Percentiles rank a stretch among this genome's conserved stretches.
These are phyloP conservation scores for Chloebia gouldiae DNA, from an alignment of 2,113 vertebrate genomes.

Conservation along the genomic window DNA sequence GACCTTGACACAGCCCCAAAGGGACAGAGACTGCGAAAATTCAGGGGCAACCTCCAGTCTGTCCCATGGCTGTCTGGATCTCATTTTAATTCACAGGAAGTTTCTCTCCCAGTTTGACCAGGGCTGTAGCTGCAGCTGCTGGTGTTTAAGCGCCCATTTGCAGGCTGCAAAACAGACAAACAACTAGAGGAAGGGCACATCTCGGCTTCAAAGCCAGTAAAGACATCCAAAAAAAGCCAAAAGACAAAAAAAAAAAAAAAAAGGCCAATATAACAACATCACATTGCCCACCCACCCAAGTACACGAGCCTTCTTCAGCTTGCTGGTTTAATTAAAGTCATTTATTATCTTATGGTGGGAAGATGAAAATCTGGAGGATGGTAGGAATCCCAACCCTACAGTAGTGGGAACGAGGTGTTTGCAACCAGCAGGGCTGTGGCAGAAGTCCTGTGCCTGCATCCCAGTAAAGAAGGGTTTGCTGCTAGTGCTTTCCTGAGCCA, in stretches of 20 bases:
- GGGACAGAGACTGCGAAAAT: not conserved
- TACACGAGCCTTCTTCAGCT: not conserved
- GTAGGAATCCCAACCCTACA: not conserved
- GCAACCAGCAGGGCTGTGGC: not conserved
- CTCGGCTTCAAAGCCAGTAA: not conserved
- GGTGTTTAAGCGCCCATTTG: not conserved
- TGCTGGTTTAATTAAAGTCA: not conserved
- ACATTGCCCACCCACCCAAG: not conserved
- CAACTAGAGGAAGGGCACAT: not conserved
- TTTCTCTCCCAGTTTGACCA: rapidly evolving
- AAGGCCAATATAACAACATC: not conserved
- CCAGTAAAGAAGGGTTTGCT: not conserved
- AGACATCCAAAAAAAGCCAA: not conserved
- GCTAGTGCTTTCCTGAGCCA: not conserved
- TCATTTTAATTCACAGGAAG: not conserved
- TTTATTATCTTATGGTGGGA: not conserved
- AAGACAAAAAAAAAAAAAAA: not conserved
- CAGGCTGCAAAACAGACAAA: not conserved
- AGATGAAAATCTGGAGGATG: not conserved
- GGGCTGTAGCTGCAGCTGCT: not conserved
- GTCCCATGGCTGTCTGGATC: not conserved
- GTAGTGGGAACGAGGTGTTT: not conserved
- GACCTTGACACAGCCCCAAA: not conserved
- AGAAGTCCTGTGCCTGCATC: not conserved
- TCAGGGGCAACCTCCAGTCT: not conserved